Evolutionary conservation across 2,888 invertebrate genomes (phyloP).

Genomic region (Boloria selene): DNA sequence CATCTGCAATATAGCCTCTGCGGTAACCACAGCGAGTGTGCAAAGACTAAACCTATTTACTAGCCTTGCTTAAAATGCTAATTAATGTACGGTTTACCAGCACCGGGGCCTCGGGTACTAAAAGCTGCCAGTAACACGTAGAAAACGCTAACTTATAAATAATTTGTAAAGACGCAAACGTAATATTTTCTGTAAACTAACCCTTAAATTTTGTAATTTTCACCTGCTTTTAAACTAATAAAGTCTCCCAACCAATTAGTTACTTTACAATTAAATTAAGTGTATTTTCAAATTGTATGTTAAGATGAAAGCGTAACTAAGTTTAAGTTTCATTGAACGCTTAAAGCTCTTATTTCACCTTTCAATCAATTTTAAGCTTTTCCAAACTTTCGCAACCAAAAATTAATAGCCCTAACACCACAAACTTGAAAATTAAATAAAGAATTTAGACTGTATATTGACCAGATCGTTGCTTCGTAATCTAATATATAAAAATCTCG

Average conservation of each 20-base stretch:
- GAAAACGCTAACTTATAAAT: too few species aligned
- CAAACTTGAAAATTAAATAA: not conserved
- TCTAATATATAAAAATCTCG: too few species aligned
- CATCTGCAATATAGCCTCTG: slow-evolving; percentile 30
- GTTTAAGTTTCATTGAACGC: too few species aligned
- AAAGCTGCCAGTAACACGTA: too few species aligned
- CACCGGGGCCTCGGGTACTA: slow-evolving; percentile 18
- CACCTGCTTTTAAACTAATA: not conserved
- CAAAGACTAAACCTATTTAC: slow-evolving; percentile 40
- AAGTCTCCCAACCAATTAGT: slow-evolving; percentile 1
- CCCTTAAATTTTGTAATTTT: not conserved
- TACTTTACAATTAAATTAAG: slow-evolving; percentile 7
- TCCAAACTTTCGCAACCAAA: not conserved
- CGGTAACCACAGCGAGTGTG: slow-evolving; percentile 29
- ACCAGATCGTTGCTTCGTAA: not conserved
- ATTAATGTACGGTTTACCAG: slow-evolving; percentile 39
- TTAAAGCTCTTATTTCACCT: too few species aligned
- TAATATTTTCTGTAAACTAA: not conserved
- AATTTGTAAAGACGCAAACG: too few species aligned
- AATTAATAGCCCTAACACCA: not conserved
- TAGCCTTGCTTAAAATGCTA: slow-evolving; percentile 38
- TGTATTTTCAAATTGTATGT: not conserved
- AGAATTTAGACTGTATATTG: slow-evolving; percentile 1
- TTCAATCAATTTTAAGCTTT: not conserved
- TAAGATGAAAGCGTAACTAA: too few species aligned